Evolutionary conservation across 2,888 invertebrate genomes (phyloP).

Genomic region (Zeuzera pyrina): DNA sequence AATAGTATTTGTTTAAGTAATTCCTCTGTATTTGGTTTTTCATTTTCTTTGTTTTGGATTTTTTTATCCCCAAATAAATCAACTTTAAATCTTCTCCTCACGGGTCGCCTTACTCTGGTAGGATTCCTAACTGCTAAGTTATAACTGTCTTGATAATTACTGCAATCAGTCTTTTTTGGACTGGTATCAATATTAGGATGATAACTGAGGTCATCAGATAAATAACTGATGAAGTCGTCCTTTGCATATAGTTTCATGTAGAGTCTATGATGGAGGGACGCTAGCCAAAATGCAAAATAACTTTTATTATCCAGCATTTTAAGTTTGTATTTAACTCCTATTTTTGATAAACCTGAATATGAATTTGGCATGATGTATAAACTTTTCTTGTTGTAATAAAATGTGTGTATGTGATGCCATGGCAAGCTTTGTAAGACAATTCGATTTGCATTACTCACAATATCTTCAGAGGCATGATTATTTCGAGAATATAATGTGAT

Average conservation of each 20-base stretch:
- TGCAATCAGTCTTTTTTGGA: slow-evolving; percentile 45
- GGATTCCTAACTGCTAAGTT: slow-evolving; percentile 66
- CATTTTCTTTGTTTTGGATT: slow-evolving; percentile 79
- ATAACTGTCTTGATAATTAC: slow-evolving; percentile 67
- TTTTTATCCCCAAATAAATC: slow-evolving; percentile 66
- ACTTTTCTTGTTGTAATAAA: slow-evolving; percentile 83
- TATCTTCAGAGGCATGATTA: slow-evolving; percentile 37
- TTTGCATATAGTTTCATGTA: slow-evolving; percentile 82
- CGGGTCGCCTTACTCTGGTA: slow-evolving; percentile 45
- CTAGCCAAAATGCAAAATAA: slow-evolving; percentile 82
- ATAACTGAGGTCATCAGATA: slow-evolving; percentile 75
- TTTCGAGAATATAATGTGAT: slow-evolving; percentile 74
- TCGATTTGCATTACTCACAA: slow-evolving; percentile 41
- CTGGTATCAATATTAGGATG: slow-evolving; percentile 50
- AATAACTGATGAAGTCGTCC: slow-evolving; percentile 76
- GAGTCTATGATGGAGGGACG: slow-evolving; percentile 84
- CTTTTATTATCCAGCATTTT: slow-evolving; percentile 83
- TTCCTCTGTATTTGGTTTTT: slow-evolving; percentile 71
- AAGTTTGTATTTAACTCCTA: slow-evolving; percentile 79
- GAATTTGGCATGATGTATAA: slow-evolving; percentile 75
- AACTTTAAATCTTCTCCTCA: slow-evolving; percentile 67
- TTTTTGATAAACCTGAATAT: slow-evolving; percentile 69
- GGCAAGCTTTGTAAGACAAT: slow-evolving; percentile 65
- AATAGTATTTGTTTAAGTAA: slow-evolving; percentile 48
- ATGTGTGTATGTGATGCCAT: slow-evolving; percentile 83